phyloP scores from a whole-genome alignment of 2,113 vertebrate genomes.

The Myotis brandtii region DNA sequence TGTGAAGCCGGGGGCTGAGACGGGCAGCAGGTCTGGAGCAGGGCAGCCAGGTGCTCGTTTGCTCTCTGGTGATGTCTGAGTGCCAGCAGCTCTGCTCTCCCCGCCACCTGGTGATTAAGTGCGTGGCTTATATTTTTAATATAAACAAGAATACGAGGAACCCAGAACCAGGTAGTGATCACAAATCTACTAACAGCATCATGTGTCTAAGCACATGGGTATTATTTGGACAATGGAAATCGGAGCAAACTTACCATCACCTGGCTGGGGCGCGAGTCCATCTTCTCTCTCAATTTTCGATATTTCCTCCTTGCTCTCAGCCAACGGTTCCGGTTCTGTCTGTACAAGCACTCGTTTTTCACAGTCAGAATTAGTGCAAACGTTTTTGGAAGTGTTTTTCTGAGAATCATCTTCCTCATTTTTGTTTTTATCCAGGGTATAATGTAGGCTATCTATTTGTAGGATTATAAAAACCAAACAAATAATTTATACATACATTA shows the following conservation, averaged over 20 bases:
- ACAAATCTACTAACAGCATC: background rate
- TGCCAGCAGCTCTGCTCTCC: background rate
- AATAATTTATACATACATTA: conserved; percentile 37
- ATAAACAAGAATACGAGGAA: conserved; percentile 37
- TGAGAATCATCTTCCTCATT: background rate
- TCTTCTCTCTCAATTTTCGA: background rate
- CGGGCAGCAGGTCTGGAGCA: background rate
- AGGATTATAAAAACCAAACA: conserved; percentile 62
- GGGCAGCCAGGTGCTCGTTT: background rate
- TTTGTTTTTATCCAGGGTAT: conserved; percentile 50
- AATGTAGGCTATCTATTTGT: background rate
- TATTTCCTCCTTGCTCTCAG: conserved; percentile 21
- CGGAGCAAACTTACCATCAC: conserved; percentile 43
- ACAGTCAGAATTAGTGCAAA: background rate
- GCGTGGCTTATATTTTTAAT: conserved; percentile 29
- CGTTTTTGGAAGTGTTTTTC: background rate
- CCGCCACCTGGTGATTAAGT: background rate
- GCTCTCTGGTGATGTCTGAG: background rate
- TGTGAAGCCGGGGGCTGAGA: background rate
- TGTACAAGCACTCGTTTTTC: background rate
- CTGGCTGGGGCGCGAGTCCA: background rate
- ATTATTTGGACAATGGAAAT: background rate
- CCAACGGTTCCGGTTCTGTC: background rate
- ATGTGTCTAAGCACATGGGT: background rate
- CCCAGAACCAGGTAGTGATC: background rate